Evolutionary conservation across 1,140 invertebrate genomes (phyloP).

Genomic region (Atta cephalotes): DNA sequence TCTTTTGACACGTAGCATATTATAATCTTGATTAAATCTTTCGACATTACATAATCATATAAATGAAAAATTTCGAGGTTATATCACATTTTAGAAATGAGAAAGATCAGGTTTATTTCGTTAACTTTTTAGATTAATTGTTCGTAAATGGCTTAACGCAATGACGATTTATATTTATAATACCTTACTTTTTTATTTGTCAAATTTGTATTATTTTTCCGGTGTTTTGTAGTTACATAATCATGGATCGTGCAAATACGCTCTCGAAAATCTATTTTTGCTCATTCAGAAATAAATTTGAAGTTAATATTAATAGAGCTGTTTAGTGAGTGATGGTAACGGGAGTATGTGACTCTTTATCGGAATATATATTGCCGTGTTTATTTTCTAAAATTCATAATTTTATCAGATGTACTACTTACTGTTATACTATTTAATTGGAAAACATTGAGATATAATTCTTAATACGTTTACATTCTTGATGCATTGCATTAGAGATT

Average conservation of each 20-base stretch:
- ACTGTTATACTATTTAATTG: neutral
- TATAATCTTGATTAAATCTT: neutral
- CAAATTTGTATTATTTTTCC: neutral
- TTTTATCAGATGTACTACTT: neutral
- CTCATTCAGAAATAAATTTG: conserved; percentile 36
- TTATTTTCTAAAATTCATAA: conserved; percentile 11
- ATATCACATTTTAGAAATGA: neutral
- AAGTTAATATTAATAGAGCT: conserved; percentile 21
- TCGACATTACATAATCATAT: conserved; percentile 3
- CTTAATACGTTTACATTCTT: neutral
- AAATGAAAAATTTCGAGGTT: neutral
- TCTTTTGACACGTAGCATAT: conserved; percentile 31
- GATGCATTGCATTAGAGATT: neutral
- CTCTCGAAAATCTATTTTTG: conserved; percentile 44
- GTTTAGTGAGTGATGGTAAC: conserved; percentile 17
- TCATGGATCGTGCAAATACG: neutral
- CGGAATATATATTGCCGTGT: neutral
- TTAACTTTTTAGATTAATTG: neutral
- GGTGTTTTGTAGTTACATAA: conserved; percentile 23
- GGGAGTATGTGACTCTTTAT: conserved; percentile 20
- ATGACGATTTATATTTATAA: neutral
- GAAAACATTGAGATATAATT: conserved; percentile 5
- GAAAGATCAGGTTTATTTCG: neutral
- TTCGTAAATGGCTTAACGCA: neutral
- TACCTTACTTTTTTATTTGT: neutral